Conservation (phyloP, 2,797 vertebrate species). For the Vespertilio murinus region DNA sequence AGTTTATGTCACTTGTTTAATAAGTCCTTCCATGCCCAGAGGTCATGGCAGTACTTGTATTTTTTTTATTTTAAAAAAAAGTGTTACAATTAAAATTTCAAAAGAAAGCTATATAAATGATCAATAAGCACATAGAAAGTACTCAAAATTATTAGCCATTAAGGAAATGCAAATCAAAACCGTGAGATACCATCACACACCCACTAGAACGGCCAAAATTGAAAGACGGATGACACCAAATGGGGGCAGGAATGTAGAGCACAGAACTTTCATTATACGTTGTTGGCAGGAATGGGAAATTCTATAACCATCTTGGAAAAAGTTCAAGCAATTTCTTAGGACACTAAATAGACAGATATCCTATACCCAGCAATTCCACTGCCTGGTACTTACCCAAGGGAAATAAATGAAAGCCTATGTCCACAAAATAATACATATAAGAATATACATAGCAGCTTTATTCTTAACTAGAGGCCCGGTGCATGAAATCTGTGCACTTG, state of each 20-base stretch:
- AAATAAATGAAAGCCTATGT: conserved; percentile 1
- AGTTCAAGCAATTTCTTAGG: neutral
- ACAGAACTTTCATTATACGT: neutral
- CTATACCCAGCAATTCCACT: neutral
- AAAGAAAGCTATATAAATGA: neutral
- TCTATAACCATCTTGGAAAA: neutral
- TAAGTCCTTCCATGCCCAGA: neutral
- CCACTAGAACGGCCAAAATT: neutral
- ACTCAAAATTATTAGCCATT: conserved; percentile 17
- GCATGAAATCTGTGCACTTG: no score
- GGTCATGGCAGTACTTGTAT: neutral
- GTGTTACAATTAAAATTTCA: neutral
- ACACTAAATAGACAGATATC: neutral
- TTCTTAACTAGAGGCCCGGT: neutral
- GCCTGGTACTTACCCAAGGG: neutral
- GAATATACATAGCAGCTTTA: neutral
- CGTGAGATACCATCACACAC: neutral
- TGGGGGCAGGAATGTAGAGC: neutral
- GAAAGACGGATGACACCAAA: neutral
- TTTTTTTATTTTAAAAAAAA: neutral
- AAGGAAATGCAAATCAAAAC: conserved; percentile 32
- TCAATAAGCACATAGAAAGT: conserved; percentile 7
- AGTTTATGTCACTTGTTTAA: neutral
- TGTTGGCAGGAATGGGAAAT: neutral
- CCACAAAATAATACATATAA: neutral